Evolutionary conservation across 2,797 vertebrate genomes (phyloP), one percentile per base, ranked within the genome.

Genomic region (Scolopax bukidnonensis): DNA sequence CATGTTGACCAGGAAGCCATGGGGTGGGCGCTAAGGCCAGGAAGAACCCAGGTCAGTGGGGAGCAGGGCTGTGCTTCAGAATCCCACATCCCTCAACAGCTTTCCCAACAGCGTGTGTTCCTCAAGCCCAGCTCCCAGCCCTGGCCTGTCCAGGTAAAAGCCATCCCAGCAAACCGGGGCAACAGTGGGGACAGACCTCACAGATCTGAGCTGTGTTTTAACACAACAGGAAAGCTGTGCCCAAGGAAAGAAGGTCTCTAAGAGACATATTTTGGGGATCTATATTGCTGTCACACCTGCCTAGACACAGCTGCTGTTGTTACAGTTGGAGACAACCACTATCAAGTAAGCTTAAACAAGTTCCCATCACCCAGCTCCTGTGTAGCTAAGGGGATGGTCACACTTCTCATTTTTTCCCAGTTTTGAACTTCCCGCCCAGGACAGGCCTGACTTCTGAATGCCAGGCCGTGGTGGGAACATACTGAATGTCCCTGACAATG

Each of bases 1-100:
- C 99, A 99, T 99, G 97, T 99, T 99, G 94, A 98, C 98, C 97
- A 99, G 98, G 96, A 99, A 99, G 94, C 96, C 98, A 16, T 99
- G 99, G 7, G 99, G 97, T 1, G 98, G 98, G n/a, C 99, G 98
- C 99, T 99, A 96, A 50, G 71, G 68, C 67, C 81, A 28, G 71
- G 43, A 90, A 82, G 38, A 57, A 78, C 13, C 40, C 70, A 59
- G 47, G 50, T 89, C 40, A 92, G 80, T 2, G 0, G 15, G 40
- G 14, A 89, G 30, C 48, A 65, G 75, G 51, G 76, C 33, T 5
- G 1, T 53, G 40, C 40, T 82, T 50, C 7, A 5, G 32, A 40
- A 15, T 77, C 64, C 71, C 1, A 0, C 1, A 0, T 12, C 61
- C 50, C 47, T 64, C 2, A 0, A n/a, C 24, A 65, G 30, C 54